Conservation (phyloP, 2,113 vertebrate species). For the Hippoglossus stenolepis region DNA sequence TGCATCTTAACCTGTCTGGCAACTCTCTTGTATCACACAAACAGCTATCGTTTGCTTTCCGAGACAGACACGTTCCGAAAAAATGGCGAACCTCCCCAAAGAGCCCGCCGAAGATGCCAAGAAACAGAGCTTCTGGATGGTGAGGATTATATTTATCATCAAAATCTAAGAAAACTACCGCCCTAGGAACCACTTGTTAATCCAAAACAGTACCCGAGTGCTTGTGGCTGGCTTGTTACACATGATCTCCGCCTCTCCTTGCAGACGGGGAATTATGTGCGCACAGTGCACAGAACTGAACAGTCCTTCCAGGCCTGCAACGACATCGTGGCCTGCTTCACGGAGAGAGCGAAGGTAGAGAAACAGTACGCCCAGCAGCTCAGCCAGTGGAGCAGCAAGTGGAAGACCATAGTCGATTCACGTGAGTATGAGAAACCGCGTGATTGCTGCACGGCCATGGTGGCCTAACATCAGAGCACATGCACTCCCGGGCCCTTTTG, state of each 20-base stretch:
- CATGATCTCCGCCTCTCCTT: conserved; percentile 17
- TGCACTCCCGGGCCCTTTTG: conserved; percentile 12
- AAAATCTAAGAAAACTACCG: background rate
- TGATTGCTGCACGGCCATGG: background rate
- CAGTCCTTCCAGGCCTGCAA: conserved; percentile 85
- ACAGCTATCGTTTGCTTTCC: conserved; percentile 30
- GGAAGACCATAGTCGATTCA: conserved; percentile 84
- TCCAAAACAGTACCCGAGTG: background rate
- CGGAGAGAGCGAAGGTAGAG: conserved; percentile 86
- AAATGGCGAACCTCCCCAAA: conserved; percentile 76
- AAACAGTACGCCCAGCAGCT: conserved; percentile 85
- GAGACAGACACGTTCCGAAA: conserved; percentile 42
- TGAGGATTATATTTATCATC: conserved; percentile 66
- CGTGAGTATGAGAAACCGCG: conserved; percentile 74
- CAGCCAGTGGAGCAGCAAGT: conserved; percentile 87
- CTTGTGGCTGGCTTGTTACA: background rate
- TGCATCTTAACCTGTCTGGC: conserved; percentile 54
- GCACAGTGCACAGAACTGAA: conserved; percentile 82
- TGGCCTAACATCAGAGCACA: conserved; percentile 1
- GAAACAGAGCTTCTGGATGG: conserved; percentile 86
- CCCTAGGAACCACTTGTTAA: background rate
- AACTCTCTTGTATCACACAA: conserved; percentile 29
- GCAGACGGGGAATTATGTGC: conserved; percentile 84
- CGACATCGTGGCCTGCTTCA: conserved; percentile 85
- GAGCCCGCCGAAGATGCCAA: conserved; percentile 71